A percentile compares a stretch with the other conserved stretches of the same genome.
These are phyloP conservation scores for Augiades crinisus DNA, from an alignment of 2,888 invertebrate genomes.

Conservation along the genomic window DNA sequence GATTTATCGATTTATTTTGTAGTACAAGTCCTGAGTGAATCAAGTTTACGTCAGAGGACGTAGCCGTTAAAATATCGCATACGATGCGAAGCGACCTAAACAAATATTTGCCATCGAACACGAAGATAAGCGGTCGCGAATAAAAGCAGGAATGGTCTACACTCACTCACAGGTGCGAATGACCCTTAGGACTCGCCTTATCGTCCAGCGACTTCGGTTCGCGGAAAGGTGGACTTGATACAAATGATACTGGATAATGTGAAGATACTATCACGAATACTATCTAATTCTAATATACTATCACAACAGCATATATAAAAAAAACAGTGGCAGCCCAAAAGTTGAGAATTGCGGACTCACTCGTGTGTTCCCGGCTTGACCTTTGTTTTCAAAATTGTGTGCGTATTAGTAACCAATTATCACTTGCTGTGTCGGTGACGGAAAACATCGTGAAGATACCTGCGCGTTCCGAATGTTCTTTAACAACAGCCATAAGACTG, in stretches of 20 bases:
- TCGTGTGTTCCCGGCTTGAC: too few relatives aligned
- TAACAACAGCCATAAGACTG: too few relatives aligned
- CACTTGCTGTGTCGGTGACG: too few relatives aligned
- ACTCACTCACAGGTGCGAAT: conserved; percentile 44
- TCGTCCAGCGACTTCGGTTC: conserved; percentile 46
- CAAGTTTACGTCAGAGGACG: background rate
- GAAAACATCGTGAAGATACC: too few relatives aligned
- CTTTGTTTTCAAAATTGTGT: too few relatives aligned
- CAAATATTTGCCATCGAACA: conserved; percentile 31
- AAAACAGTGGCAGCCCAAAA: too few relatives aligned
- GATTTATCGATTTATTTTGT: too few relatives aligned
- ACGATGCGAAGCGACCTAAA: conserved; percentile 13
- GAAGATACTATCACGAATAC: background rate
- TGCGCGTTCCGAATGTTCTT: too few relatives aligned
- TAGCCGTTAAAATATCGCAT: conserved; percentile 10
- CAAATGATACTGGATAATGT: background rate
- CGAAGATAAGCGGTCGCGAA: conserved; percentile 30
- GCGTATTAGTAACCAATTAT: too few relatives aligned
- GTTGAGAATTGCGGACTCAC: too few relatives aligned
- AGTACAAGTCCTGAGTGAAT: too few relatives aligned
- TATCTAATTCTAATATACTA: background rate
- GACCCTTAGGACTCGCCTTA: conserved; percentile 53
- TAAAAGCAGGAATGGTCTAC: conserved; percentile 29
- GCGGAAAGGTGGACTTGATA: background rate
- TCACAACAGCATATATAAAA: too few relatives aligned